A percentile compares a stretch with the other conserved stretches of the same genome.
These are phyloP conservation scores for Macroglossus sobrinus DNA, from an alignment of 2,113 vertebrate genomes.

Conservation along the genomic window DNA sequence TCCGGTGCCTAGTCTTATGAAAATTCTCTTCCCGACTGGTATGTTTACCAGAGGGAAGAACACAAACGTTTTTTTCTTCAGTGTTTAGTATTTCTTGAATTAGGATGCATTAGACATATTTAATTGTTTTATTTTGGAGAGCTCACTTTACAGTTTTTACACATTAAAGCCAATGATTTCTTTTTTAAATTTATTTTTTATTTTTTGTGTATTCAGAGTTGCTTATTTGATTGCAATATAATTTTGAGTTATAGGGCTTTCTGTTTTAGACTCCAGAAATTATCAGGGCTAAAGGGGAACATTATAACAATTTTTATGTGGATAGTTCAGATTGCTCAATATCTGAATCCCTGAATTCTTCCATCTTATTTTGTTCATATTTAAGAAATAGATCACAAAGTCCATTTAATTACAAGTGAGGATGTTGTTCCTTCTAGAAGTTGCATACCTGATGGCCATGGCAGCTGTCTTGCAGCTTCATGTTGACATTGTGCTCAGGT, in stretches of 20 bases:
- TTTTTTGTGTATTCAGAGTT: not conserved
- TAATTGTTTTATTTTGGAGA: slow-evolving; percentile 2
- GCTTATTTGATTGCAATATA: not conserved
- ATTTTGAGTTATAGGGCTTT: not conserved
- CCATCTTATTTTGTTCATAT: not conserved
- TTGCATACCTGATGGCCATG: too few relatives aligned
- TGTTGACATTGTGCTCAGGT: not conserved
- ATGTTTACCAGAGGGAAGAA: not conserved
- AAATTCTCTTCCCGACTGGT: not conserved
- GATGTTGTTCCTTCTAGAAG: not conserved
- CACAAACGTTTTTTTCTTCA: not conserved
- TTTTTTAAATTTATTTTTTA: not conserved
- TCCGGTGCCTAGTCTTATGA: not conserved
- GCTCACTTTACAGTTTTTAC: not conserved
- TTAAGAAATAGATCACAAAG: not conserved
- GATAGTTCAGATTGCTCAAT: not conserved
- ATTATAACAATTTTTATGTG: not conserved
- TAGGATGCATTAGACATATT: not conserved
- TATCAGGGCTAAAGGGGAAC: not conserved
- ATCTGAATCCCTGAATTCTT: not conserved
- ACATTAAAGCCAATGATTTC: not conserved
- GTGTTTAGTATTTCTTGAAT: slow-evolving; percentile 14
- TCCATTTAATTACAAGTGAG: not conserved
- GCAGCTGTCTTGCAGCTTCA: not conserved
- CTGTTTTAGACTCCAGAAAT: not conserved